These are phyloP conservation scores for Neocloeon triangulifer DNA, from an alignment of 1,140 invertebrate species.

Conservation along the genomic window DNA sequence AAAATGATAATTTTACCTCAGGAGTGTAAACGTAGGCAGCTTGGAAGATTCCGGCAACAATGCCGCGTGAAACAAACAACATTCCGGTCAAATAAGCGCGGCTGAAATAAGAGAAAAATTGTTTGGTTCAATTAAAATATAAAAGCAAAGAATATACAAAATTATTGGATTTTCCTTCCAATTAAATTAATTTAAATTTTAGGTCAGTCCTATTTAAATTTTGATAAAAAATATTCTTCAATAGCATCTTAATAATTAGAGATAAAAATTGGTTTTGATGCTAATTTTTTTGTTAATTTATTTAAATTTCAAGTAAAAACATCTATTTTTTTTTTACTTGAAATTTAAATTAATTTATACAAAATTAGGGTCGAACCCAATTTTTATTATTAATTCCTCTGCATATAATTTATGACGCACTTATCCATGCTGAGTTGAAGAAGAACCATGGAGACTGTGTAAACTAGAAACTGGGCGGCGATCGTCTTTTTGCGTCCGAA, in stretches of 20 bases:
- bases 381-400: too few species aligned
- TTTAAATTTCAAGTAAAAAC: too few species aligned
- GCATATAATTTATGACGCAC: constrained; percentile 25
- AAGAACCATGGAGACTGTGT: constrained; percentile 57
- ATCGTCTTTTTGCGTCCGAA: constrained; percentile 84
- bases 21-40: constrained; percentile 90
- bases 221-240: too few species aligned
- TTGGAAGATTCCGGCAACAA: constrained; percentile 86
- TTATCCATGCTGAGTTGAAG: constrained; percentile 51
- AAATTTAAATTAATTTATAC: too few species aligned
- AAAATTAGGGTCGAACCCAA: too few species aligned
- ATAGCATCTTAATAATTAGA: too few species aligned
- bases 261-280: too few species aligned
- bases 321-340: too few species aligned
- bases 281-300: too few species aligned
- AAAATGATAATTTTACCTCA: constrained; percentile 34
- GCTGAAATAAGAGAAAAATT: too few species aligned
- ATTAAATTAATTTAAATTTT: constrained; percentile 3
- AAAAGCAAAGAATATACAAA: too few species aligned
- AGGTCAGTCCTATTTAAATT: not conserved
- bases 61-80: constrained; percentile 70
- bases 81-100: constrained; percentile 59
- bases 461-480: constrained; percentile 78
- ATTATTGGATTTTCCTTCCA: constrained; percentile 3
- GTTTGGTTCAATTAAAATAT: too few species aligned